phyloP scores from a whole-genome alignment of 2,888 invertebrate species.

The Euphydryas editha region DNA sequence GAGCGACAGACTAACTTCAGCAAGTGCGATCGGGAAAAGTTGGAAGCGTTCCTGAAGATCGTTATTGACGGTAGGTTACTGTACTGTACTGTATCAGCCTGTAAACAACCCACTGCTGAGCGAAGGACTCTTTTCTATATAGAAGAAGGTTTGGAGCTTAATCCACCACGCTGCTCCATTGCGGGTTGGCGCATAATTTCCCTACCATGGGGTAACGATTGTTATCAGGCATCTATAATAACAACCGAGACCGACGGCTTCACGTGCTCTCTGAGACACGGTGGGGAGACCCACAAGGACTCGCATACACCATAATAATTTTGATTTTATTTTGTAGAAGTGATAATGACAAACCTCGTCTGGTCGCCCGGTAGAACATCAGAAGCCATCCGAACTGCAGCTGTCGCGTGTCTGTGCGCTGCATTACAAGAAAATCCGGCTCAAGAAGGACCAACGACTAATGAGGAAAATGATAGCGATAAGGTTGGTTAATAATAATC shows the following conservation, averaged over 20 bases:
- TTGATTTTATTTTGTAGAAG: slow-evolving; percentile 67
- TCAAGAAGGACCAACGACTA: slow-evolving; percentile 26
- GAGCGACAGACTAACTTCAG: slow-evolving; percentile 71
- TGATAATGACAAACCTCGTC: slow-evolving; percentile 88
- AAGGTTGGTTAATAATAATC: too few species aligned
- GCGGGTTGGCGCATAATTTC: too few species aligned
- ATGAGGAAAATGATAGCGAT: slow-evolving; percentile 36
- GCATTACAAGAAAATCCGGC: slow-evolving; percentile 78
- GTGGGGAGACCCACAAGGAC: too few species aligned
- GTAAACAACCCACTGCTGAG: too few species aligned
- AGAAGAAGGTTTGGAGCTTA: too few species aligned
- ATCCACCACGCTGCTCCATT: too few species aligned
- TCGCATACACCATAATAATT: too few species aligned
- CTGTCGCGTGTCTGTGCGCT: slow-evolving; percentile 88
- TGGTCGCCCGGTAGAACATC: slow-evolving; percentile 92
- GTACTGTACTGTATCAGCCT: background rate
- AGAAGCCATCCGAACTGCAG: slow-evolving; percentile 90
- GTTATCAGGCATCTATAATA: too few species aligned
- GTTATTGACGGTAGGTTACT: slow-evolving; percentile 70
- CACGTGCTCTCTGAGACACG: too few species aligned
- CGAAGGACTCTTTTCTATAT: too few species aligned
- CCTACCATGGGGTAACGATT: too few species aligned
- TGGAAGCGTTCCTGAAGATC: slow-evolving; percentile 74
- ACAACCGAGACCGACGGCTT: too few species aligned
- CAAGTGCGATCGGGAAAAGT: slow-evolving; percentile 64